A percentile compares a stretch with the other conserved stretches of the same genome.
Evolutionary conservation across 2,113 vertebrate species (phyloP).

Genomic region (Paralichthys olivaceus): DNA sequence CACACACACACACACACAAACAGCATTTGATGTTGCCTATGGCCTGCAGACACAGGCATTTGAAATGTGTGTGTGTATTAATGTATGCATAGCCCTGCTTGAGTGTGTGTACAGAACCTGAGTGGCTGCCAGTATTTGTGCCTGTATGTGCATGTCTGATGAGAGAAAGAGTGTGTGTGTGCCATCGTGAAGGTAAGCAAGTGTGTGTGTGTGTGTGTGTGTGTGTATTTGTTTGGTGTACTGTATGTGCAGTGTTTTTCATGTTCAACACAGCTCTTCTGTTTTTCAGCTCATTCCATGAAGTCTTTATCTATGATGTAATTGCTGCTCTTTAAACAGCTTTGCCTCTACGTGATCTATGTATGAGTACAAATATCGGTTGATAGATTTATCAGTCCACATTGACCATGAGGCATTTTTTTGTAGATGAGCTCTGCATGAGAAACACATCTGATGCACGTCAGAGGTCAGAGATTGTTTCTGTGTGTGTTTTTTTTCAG

Average conservation of each 20-base stretch:
- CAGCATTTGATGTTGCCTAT: conserved; percentile 38
- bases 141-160: not conserved
- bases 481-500: not conserved
- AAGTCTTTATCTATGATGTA: too few relatives aligned
- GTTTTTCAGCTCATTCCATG: too few relatives aligned
- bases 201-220: not conserved
- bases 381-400: too few relatives aligned
- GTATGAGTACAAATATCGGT: too few relatives aligned
- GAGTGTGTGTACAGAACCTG: not conserved
- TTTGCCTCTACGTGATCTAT: too few relatives aligned
- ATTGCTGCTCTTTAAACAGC: too few relatives aligned
- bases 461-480: too few relatives aligned
- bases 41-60: conserved; percentile 58
- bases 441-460: not conserved
- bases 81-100: not conserved
- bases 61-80: conserved; percentile 43
- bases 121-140: conserved; percentile 4
- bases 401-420: too few relatives aligned
- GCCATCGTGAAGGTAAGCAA: too few relatives aligned
- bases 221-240: not conserved
- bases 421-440: too few relatives aligned
- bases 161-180: not conserved
- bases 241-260: too few relatives aligned
- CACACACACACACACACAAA: not conserved
- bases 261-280: too few relatives aligned